Percentiles rank a stretch among this genome's conserved stretches.
These are phyloP conservation scores for Salminus brasiliensis DNA, from an alignment of 2,113 vertebrate genomes.

Conservation along the genomic window DNA sequence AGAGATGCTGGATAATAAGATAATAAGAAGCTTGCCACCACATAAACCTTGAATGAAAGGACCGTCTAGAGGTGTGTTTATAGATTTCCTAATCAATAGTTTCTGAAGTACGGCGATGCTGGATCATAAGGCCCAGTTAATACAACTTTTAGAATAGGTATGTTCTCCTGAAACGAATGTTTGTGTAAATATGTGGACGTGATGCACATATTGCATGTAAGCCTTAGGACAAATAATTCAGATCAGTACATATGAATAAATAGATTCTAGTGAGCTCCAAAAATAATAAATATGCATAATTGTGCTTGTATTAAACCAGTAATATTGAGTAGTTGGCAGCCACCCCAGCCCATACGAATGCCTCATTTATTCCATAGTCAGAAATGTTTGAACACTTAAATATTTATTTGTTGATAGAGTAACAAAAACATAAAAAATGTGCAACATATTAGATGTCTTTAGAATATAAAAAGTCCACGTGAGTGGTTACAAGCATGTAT, in stretches of 20 bases:
- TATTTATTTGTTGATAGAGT: conserved; percentile 26
- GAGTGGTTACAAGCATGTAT: background rate
- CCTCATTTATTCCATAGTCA: background rate
- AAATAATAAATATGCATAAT: background rate
- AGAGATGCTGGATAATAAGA: too few relatives aligned
- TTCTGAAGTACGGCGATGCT: too few relatives aligned
- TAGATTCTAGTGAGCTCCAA: background rate
- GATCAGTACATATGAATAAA: background rate
- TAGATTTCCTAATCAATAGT: too few relatives aligned
- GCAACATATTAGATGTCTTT: background rate
- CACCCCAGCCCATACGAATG: background rate
- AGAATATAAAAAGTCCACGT: conserved; percentile 13
- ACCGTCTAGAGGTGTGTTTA: too few relatives aligned
- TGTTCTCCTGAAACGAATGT: too few relatives aligned
- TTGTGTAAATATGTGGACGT: too few relatives aligned
- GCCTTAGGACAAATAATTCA: background rate
- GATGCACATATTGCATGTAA: background rate
- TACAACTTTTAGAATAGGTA: too few relatives aligned
- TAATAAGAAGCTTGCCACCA: too few relatives aligned
- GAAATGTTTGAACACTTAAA: background rate
- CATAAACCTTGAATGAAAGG: too few relatives aligned
- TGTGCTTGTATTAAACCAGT: background rate
- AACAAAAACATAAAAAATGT: conserved; percentile 22
- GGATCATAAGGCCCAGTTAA: too few relatives aligned
- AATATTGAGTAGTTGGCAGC: too few relatives aligned